Conservation (phyloP, 30 jellyfish, hydroid and myxozoan species). For the Aurelia aurita complex sp. Pacific region DNA sequence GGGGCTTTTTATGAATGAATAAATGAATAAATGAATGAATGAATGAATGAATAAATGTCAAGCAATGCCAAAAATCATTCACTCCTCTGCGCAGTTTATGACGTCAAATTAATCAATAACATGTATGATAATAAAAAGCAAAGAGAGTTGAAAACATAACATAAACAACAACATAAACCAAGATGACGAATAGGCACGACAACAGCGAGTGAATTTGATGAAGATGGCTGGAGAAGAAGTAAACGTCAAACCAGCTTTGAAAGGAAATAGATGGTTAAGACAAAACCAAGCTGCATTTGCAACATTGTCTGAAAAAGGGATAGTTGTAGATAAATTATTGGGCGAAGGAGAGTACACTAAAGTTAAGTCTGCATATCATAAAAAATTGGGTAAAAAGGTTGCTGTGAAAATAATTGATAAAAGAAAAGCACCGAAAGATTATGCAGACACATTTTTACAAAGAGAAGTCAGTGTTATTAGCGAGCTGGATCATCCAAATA, state of each 20-base stretch:
- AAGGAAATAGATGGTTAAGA: constrained; percentile 51
- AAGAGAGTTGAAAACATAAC: too few relatives aligned
- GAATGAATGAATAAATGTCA: too few relatives aligned
- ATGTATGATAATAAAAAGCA: too few relatives aligned
- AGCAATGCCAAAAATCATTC: too few relatives aligned
- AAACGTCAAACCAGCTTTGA: neutral
- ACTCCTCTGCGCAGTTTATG: too few relatives aligned
- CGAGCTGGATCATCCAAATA: constrained; percentile 67
- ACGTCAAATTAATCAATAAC: too few relatives aligned
- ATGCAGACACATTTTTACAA: constrained; percentile 35
- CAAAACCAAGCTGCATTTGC: constrained; percentile 27
- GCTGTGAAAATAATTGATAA: constrained; percentile 67
- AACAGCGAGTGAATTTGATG: neutral
- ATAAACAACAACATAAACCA: too few relatives aligned
- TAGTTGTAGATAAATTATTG: constrained; percentile 15
- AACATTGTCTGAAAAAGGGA: constrained; percentile 55
- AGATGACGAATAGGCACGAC: too few relatives aligned
- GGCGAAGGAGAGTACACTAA: constrained; percentile 80
- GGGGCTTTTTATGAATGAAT: too few relatives aligned
- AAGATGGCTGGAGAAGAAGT: constrained; percentile 25
- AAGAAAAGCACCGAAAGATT: constrained; percentile 57
- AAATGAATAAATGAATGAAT: too few relatives aligned
- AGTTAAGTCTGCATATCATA: constrained; percentile 61
- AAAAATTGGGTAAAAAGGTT: constrained; percentile 33
- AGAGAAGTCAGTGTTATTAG: constrained; percentile 35